phyloP scores from a whole-genome alignment of 2,113 vertebrate genomes.

The Tachysurus fulvidraco region DNA sequence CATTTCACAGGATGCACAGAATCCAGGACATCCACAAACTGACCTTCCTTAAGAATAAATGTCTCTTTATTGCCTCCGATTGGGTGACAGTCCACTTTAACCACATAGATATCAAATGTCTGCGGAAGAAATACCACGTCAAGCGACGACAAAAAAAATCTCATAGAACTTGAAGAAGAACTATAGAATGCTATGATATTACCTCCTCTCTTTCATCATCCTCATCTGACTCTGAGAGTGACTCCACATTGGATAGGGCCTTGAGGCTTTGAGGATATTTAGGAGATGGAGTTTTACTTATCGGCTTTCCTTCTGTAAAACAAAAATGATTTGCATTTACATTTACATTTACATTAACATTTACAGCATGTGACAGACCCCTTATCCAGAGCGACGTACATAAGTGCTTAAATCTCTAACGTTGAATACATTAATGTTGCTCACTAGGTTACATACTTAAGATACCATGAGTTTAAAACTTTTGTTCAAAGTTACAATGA shows the following conservation, averaged over 20 bases:
- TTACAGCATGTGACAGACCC: too few relatives aligned
- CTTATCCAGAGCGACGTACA: too few relatives aligned
- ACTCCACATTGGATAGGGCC: slow-evolving; percentile 60
- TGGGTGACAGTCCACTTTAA: slow-evolving; percentile 86
- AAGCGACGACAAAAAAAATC: background rate
- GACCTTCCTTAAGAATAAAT: slow-evolving; percentile 89
- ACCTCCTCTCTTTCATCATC: slow-evolving; percentile 70
- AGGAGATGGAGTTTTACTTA: slow-evolving; percentile 66
- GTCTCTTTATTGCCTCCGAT: slow-evolving; percentile 78
- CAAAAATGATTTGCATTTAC: background rate
- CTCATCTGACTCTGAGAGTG: slow-evolving; percentile 73
- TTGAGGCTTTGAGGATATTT: slow-evolving; percentile 67
- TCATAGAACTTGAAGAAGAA: background rate
- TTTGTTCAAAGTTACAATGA: too few relatives aligned
- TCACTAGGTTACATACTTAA: too few relatives aligned
- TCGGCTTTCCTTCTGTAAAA: slow-evolving; percentile 53
- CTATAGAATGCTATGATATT: background rate
- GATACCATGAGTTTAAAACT: too few relatives aligned
- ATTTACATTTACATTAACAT: too few relatives aligned
- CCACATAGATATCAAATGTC: slow-evolving; percentile 94
- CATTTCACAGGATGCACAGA: slow-evolving; percentile 90
- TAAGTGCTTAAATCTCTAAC: too few relatives aligned
- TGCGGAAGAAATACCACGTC: slow-evolving; percentile 58
- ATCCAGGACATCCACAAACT: slow-evolving; percentile 94
- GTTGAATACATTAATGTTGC: too few relatives aligned